Evolutionary conservation across 2,888 invertebrate genomes (phyloP).

Genomic region (Automeris io): DNA sequence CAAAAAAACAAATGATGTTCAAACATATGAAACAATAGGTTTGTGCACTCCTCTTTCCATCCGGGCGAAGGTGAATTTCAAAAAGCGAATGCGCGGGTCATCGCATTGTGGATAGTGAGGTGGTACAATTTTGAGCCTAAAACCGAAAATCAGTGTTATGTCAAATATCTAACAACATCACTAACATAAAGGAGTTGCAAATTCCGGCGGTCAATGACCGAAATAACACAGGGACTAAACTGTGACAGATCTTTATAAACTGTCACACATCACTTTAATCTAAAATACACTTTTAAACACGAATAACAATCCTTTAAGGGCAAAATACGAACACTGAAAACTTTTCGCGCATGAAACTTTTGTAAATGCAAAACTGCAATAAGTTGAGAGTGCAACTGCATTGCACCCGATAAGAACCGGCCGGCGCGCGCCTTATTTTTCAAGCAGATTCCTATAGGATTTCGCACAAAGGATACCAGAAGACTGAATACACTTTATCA

Average conservation of each 20-base stretch:
- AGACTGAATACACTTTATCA: constrained; percentile 53
- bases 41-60: constrained; percentile 76
- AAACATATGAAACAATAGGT: constrained; percentile 76
- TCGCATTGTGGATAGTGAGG: constrained; percentile 61
- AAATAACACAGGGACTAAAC: constrained; percentile 71
- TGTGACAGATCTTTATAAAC: constrained; percentile 59
- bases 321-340: constrained; percentile 59
- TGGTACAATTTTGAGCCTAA: constrained; percentile 57
- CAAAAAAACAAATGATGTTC: constrained; percentile 77
- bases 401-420: constrained; percentile 76
- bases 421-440: constrained; percentile 72
- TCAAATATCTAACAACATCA: constrained; percentile 49
- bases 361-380: constrained; percentile 74
- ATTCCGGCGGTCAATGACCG: constrained; percentile 77
- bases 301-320: constrained; percentile 45
- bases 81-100: constrained; percentile 70
- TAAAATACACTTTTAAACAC: constrained; percentile 63
- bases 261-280: constrained; percentile 60
- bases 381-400: constrained; percentile 77
- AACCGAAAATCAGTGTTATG: constrained; percentile 58
- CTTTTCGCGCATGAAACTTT: constrained; percentile 73
- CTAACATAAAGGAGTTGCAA: constrained; percentile 65
- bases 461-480: constrained; percentile 43
- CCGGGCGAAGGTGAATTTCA: constrained; percentile 68
- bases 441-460: constrained; percentile 70